phyloP scores from a whole-genome alignment of 2,888 invertebrate genomes.

The Yponomeuta evonymella region DNA sequence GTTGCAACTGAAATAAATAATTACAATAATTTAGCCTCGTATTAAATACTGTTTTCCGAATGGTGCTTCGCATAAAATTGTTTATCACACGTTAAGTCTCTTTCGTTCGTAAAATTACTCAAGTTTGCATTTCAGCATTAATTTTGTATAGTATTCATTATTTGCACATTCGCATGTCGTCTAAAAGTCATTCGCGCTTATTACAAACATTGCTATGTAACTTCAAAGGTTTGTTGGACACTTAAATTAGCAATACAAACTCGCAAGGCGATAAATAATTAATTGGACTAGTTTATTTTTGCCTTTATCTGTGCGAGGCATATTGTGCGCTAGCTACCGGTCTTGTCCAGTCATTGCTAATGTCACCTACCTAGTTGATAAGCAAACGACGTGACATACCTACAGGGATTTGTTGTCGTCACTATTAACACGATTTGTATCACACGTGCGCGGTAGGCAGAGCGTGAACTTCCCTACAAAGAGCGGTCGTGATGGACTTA shows the following conservation, averaged over 20 bases:
- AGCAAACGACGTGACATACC: not conserved
- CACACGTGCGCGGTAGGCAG: no score
- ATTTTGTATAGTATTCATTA: not conserved
- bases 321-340: not conserved
- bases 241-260: not conserved
- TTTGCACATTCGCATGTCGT: not conserved
- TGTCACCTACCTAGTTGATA: not conserved
- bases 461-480: not conserved
- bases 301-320: not conserved
- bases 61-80: no score
- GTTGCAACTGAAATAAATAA: no score
- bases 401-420: not conserved
- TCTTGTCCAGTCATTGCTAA: not conserved
- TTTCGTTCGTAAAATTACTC: no score
- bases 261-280: not conserved
- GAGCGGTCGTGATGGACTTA: not conserved
- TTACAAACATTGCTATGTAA: not conserved
- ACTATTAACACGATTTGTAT: not conserved
- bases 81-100: no score
- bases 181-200: not conserved
- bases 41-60: no score
- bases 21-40: no score
- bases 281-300: not conserved
- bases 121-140: not conserved
- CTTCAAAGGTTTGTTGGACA: not conserved